Percentiles rank a stretch among this genome's conserved stretches.
Evolutionary conservation across 2,888 invertebrate species (phyloP).

Genomic region (Rhorus exstirpatorius): DNA sequence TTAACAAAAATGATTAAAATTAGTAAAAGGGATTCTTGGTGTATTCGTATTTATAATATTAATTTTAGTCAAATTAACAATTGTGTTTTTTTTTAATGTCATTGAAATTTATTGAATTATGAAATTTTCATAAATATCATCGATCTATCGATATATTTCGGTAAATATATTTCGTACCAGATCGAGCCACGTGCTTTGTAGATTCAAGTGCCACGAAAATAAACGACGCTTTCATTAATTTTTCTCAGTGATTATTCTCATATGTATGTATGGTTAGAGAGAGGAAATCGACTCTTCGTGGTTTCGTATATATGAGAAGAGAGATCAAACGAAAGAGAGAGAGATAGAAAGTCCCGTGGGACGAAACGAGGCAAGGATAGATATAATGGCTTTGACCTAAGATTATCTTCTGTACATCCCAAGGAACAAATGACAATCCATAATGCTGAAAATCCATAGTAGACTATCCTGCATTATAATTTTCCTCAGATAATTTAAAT

Average conservation of each 20-base stretch:
- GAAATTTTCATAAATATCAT: too few relatives aligned
- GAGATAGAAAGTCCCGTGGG: conserved; percentile 12
- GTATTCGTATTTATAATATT: too few relatives aligned
- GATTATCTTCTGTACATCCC: conserved; percentile 10
- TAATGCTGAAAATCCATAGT: background rate
- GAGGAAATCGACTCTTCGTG: conserved; percentile 2
- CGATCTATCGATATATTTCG: too few relatives aligned
- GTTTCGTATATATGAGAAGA: background rate
- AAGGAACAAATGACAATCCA: conserved; percentile 13
- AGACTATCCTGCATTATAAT: background rate
- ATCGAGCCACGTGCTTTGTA: background rate
- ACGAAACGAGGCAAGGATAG: conserved; percentile 38
- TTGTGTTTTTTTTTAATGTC: too few relatives aligned
- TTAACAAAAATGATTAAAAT: too few relatives aligned
- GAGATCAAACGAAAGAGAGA: conserved; percentile 34
- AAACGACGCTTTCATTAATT: background rate
- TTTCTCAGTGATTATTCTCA: background rate
- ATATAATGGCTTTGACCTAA: conserved; percentile 37
- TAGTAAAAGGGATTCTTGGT: too few relatives aligned
- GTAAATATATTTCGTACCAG: background rate
- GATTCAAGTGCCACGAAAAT: conserved; percentile 19
- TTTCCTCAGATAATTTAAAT: background rate
- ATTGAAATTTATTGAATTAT: too few relatives aligned
- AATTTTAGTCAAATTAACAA: too few relatives aligned
- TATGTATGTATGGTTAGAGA: conserved; percentile 1